These are phyloP conservation scores for Palythoa grandiflora DNA, from an alignment of 92 coral and sea anemone genomes.

Conservation along the genomic window DNA sequence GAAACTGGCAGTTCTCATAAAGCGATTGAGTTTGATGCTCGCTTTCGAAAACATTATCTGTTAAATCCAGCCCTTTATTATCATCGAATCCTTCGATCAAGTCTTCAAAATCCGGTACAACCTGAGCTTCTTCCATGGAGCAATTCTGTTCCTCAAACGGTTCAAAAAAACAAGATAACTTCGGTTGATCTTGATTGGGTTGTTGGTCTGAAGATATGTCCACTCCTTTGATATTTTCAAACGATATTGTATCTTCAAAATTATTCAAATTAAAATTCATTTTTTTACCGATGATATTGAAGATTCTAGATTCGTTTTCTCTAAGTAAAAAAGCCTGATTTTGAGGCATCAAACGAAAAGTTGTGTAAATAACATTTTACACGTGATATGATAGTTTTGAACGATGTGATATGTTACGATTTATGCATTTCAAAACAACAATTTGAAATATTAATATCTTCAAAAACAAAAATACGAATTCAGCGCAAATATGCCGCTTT, in stretches of 20 bases:
- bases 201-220: conserved; percentile 8
- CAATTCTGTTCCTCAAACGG: background rate
- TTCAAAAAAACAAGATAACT: background rate
- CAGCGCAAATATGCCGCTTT: conserved; percentile 29
- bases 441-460: conserved; percentile 5
- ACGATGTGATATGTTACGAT: background rate
- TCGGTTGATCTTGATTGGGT: background rate
- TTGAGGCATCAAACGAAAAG: background rate
- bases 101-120: conserved; percentile 66
- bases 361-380: background rate
- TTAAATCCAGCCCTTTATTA: background rate
- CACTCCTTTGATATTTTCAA: background rate
- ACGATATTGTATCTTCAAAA: background rate
- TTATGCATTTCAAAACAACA: conserved; percentile 26
- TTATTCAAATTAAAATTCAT: background rate
- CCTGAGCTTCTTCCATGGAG: conserved; percentile 62
- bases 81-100: conserved; percentile 48
- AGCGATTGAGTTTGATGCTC: conserved; percentile 13
- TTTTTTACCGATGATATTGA: background rate
- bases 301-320: background rate
- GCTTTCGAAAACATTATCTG: conserved; percentile 29
- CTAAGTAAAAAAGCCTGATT: background rate
- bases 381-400: conserved; percentile 16
- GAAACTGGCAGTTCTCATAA: conserved; percentile 12
- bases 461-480: background rate